phyloP scores from a whole-genome alignment of 2,888 invertebrate genomes.

The Stenchaetothrips biformis region DNA sequence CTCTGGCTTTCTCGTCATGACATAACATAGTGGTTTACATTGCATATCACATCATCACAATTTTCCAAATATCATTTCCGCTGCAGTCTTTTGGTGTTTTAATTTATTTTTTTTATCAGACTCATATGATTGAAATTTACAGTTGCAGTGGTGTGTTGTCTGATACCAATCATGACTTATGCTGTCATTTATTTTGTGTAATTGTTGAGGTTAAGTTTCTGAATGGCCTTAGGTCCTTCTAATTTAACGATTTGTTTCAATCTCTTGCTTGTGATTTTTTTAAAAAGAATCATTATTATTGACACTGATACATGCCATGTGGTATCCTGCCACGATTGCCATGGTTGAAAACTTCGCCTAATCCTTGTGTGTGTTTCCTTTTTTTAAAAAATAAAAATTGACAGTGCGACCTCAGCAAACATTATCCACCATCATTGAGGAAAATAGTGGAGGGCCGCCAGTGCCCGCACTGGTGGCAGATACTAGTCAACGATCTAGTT shows the following conservation, averaged over 20 bases:
- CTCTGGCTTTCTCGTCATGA: not conserved
- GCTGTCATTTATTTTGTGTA: not conserved
- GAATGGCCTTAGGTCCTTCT: not conserved
- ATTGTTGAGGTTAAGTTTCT: not conserved
- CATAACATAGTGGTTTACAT: not conserved
- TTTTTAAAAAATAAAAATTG: not conserved
- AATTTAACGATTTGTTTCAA: not conserved
- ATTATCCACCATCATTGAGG: not conserved
- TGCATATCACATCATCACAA: not conserved
- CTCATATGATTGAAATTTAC: not conserved
- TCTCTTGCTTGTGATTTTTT: not conserved
- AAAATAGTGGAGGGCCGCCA: constrained; percentile 11
- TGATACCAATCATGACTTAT: not conserved
- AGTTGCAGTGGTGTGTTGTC: not conserved
- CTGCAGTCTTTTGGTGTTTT: not conserved
- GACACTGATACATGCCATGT: not conserved
- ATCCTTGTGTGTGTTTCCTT: too few species aligned
- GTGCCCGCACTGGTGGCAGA: constrained; percentile 5
- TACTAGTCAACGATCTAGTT: not conserved
- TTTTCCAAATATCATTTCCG: not conserved
- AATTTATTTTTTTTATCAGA: not conserved
- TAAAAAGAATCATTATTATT: not conserved
- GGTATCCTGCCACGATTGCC: not conserved
- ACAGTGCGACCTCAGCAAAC: not conserved
- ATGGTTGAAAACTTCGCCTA: not conserved